A percentile compares a stretch with the other conserved stretches of the same genome.
Evolutionary conservation across 2,797 vertebrate species (phyloP).

Genomic region (Spinus pinus): DNA sequence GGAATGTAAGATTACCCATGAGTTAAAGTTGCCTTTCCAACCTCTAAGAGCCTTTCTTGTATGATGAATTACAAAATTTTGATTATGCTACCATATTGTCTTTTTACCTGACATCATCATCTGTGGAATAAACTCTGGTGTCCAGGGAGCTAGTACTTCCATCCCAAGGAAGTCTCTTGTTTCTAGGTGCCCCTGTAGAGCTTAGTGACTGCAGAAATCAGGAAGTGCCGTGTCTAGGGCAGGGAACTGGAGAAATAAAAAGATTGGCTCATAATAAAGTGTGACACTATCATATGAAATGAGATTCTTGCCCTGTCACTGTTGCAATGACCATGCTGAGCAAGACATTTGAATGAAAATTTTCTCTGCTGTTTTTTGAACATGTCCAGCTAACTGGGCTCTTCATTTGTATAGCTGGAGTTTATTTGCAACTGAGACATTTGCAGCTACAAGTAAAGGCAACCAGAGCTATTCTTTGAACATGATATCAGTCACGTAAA

Average conservation of each 20-base stretch:
- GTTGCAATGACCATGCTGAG: neutral
- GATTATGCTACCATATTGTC: neutral
- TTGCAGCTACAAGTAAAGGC: neutral
- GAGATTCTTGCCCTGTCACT: neutral
- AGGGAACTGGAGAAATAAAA: neutral
- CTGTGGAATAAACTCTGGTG: neutral
- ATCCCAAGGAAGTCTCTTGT: neutral
- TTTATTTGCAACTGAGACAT: neutral
- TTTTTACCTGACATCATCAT: neutral
- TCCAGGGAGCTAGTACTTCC: neutral
- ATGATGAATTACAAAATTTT: neutral
- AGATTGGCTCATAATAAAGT: accelerated
- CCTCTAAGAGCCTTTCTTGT: neutral
- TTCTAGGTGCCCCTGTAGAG: neutral
- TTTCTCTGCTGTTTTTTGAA: neutral
- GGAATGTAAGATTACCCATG: neutral
- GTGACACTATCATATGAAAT: neutral
- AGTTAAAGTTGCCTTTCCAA: neutral
- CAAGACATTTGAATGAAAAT: neutral
- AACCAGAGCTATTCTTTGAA: neutral
- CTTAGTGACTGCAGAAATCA: neutral
- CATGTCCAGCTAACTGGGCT: neutral
- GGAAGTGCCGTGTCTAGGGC: neutral
- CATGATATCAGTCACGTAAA: neutral
- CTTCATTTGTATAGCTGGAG: neutral